Percentiles rank a stretch among this genome's conserved stretches.
These are phyloP conservation scores for Champsocephalus esox DNA, from an alignment of 2,797 vertebrate species.

Conservation along the genomic window DNA sequence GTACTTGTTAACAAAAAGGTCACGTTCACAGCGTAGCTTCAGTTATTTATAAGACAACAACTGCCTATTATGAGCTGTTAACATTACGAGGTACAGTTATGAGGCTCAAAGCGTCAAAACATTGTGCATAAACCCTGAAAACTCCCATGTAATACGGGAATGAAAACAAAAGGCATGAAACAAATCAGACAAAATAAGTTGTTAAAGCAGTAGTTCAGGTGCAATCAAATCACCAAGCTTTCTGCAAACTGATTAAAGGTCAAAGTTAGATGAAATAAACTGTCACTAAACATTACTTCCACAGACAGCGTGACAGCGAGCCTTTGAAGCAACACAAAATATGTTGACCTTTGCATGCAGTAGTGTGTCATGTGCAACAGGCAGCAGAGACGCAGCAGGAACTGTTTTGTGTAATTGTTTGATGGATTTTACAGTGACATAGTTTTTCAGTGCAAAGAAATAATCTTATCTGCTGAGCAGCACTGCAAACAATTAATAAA, in stretches of 20 bases:
- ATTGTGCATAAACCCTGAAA: neutral
- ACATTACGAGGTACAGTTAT: conserved; percentile 36
- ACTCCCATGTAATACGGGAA: neutral
- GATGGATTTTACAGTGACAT: conserved; percentile 56
- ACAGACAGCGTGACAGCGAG: conserved; percentile 50
- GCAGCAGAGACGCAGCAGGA: conserved; percentile 60
- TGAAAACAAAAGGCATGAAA: conserved; percentile 1
- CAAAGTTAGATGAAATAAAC: conserved; percentile 48
- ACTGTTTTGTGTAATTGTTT: conserved; percentile 52
- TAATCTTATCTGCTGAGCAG: conserved; percentile 23
- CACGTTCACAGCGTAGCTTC: conserved; percentile 29
- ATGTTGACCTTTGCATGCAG: conserved; percentile 75
- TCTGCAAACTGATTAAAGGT: conserved; percentile 20
- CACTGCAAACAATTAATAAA: conserved; percentile 14
- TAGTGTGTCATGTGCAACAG: conserved; percentile 63
- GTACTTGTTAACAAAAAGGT: conserved; percentile 49
- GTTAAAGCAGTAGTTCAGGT: conserved; percentile 5
- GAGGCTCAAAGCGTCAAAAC: conserved; percentile 13
- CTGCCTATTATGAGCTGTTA: conserved; percentile 47
- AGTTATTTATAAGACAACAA: conserved; percentile 50
- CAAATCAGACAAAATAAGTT: neutral
- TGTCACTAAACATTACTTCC: conserved; percentile 53
- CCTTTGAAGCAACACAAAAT: conserved; percentile 72
- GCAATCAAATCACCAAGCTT: neutral
- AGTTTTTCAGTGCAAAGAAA: conserved; percentile 30